These are phyloP conservation scores for Alca torda DNA, from an alignment of 2,797 vertebrate genomes.

Conservation along the genomic window DNA sequence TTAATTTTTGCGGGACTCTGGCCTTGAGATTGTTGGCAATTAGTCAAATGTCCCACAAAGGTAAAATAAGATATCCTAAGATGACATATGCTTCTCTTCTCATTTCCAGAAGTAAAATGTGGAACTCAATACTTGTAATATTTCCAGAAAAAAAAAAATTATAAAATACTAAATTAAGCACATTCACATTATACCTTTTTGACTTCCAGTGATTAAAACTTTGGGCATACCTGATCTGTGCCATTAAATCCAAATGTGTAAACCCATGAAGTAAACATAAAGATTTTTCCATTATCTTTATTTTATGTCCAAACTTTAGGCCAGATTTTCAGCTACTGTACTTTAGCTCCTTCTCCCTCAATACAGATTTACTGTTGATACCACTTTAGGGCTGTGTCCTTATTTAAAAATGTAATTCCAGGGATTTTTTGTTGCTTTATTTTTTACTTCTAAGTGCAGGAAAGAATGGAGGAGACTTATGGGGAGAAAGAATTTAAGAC, in stretches of 20 bases:
- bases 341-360: neutral
- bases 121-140: neutral
- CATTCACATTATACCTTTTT: neutral
- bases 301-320: neutral
- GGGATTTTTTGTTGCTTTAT: rapidly evolving
- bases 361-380: neutral
- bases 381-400: neutral
- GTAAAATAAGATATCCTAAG: neutral
- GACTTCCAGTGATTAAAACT: neutral
- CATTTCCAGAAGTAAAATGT: neutral
- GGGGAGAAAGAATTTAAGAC: neutral
- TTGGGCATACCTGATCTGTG: neutral
- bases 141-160: neutral
- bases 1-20: neutral
- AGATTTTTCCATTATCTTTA: neutral
- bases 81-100: neutral
- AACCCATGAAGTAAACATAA: neutral
- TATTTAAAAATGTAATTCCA: neutral
- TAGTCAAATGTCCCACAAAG: neutral
- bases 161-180: neutral
- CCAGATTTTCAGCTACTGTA: neutral
- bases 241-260: neutral
- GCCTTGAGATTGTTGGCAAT: neutral
- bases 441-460: neutral
- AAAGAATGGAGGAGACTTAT: neutral